Base-by-base conservation (phyloP, 2,888 invertebrate species). In the Marronus borbonicus region DNA sequence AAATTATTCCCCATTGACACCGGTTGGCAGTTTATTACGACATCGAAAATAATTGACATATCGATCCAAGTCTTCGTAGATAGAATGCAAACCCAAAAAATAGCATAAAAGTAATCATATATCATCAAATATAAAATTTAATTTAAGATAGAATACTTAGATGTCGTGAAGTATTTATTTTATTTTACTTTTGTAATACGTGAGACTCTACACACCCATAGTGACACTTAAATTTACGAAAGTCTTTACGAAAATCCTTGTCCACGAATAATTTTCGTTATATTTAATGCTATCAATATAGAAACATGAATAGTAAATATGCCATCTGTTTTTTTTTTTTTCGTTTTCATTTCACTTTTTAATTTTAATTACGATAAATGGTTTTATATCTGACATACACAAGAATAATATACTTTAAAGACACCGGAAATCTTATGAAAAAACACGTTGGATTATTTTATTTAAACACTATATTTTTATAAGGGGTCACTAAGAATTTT, bases 181-280 rank as follows among this genome's bases (percentile, higher is more conserved):
- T 62, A 49, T 50, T 68, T 60, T 60, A 24, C 24, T n/a, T 60
- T 31, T n/a, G 55, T 55, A 55, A 17, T 65, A 65, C 8, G 70
- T 72, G 70, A 62, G 55, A 77, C 55, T 39, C 77, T 77, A 77
- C 58, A 77, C 77, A 77, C 58, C 62, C 49, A 77, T 64, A 44
- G 65, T 77, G 77, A 77, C 70, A 77, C 77, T 49, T 58, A 70
- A 44, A 62, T 62, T 62, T 62, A 4, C n/a, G 55, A 31, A 31
- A 62, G 62, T 62, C 24, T 28, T n/a, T 2, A 31, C 3, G 60
- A 60, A 24, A 60, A 28, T 60, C 12, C 12, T 62, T 20, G 55
- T 31, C 62, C 17, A 17, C 20, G 14, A 17, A 17, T 44, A 17
- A 17, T 20, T 55, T 55, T 24, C 17, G n/a, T 55, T 55, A 20